Evolutionary conservation across 2,888 invertebrate species (phyloP), one percentile per base, ranked within the genome.

Genomic region (Drosophila pegasa): DNA sequence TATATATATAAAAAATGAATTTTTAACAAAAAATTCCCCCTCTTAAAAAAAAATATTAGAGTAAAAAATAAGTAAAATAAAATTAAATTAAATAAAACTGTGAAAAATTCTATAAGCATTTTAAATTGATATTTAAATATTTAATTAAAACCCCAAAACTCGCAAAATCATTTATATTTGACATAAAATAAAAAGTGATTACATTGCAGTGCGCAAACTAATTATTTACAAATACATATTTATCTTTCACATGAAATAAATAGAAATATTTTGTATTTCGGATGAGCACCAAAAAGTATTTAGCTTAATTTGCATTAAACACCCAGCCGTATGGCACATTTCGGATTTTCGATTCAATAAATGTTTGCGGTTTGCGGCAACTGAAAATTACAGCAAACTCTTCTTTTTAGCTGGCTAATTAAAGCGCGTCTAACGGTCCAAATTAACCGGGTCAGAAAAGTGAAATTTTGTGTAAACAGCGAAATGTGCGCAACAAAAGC

Each of bases 371-470:
- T 37, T 22, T 20, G 12, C 20, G 9, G 9, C 22, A 37, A 16
- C 37, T 43, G 29, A 56, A 55, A 59, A 56, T 59, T 31, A 45
- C 54, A 59, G 41, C 41, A 40, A 35, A 58, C 40, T 55, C 45
- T 66, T 63, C 55, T 47, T 22, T 18, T 22, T 8, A 31, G 43
- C 5, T 20, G 33, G 43, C 50, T 64, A 70, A 78, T 78, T 74
- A 66, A 66, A 70, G 38, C 52, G 45, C 29, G n/a, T 48, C 62
- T 43, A 60, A 38, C 37, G 29, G 4, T 16, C 35, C n/a, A 56
- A 5, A 55, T 57, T 57, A 55, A 37, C 12, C 41, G 35, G 41
- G 25, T 2, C 9, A 33, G 51, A 41, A 52, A 63, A 48, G 47
- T 33, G 48, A 59, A 59, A 75, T 61, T 51, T 14, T 20, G 9